phyloP scores from a whole-genome alignment of 2,888 invertebrate species.

The Mimachlamys varia region DNA sequence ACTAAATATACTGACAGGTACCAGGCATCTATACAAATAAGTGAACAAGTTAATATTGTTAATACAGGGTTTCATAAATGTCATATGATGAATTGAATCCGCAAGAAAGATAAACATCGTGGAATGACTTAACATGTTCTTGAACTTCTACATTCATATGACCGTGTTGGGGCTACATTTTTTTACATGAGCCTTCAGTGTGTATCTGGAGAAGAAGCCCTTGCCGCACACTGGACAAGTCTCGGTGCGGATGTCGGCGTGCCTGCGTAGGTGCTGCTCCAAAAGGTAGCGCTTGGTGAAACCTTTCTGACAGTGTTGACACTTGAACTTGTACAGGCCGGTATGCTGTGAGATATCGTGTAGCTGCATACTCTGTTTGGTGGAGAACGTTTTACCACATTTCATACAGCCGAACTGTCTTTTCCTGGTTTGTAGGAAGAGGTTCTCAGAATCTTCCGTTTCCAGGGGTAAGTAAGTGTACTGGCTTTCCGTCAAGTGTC shows the following conservation, averaged over 20 bases:
- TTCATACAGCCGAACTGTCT: not conserved
- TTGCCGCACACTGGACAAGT: not conserved
- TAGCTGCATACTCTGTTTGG: conserved; percentile 18
- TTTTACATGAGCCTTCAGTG: not conserved
- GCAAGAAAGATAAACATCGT: too few relatives aligned
- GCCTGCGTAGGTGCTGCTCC: not conserved
- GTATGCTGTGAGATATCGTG: not conserved
- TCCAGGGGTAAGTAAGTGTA: not conserved
- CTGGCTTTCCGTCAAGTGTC: not conserved
- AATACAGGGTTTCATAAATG: too few relatives aligned
- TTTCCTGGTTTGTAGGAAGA: not conserved
- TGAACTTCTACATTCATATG: not conserved
- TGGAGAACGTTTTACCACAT: conserved; percentile 6
- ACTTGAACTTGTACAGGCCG: conserved; percentile 5
- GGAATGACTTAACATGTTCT: too few relatives aligned
- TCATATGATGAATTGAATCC: too few relatives aligned
- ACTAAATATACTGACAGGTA: too few relatives aligned
- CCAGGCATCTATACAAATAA: too few relatives aligned
- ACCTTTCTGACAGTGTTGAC: not conserved
- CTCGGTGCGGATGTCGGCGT: not conserved
- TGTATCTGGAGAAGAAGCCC: conserved; percentile 3
- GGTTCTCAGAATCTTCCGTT: not conserved
- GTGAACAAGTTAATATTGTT: too few relatives aligned
- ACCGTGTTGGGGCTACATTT: not conserved
- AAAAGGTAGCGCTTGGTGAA: conserved; percentile 1